Evolutionary conservation across 35 echinoderm and acorn worm species (phyloP).

Genomic region (Strongylocentrotus purpuratus): DNA sequence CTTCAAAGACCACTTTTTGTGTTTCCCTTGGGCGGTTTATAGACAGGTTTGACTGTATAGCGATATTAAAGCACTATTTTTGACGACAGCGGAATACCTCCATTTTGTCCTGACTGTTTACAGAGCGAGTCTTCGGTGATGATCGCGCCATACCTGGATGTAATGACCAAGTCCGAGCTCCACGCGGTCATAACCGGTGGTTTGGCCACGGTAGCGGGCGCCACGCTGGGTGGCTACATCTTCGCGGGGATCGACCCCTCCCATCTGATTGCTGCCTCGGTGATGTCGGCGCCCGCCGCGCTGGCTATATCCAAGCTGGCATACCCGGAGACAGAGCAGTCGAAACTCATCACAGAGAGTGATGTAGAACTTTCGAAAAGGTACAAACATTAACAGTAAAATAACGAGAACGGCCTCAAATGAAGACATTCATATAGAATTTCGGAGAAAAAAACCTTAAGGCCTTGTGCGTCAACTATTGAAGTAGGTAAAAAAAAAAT

Average conservation of each 20-base stretch:
- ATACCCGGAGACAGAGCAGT: slow-evolving; percentile 61
- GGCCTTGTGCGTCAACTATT: too few relatives aligned
- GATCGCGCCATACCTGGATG: slow-evolving; percentile 26
- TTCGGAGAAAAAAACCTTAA: too few relatives aligned
- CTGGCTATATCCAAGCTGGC: slow-evolving; percentile 62
- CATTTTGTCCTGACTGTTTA: not conserved
- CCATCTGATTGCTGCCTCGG: slow-evolving; percentile 62
- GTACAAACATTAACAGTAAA: not conserved
- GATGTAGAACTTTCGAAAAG: slow-evolving; percentile 62
- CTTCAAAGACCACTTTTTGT: too few relatives aligned
- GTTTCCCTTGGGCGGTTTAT: too few relatives aligned
- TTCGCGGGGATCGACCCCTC: slow-evolving; percentile 50
- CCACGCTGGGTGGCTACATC: slow-evolving; percentile 59
- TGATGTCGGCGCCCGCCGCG: slow-evolving; percentile 71
- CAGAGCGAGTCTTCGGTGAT: not conserved
- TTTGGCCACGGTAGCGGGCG: slow-evolving; percentile 62
- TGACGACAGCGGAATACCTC: too few relatives aligned
- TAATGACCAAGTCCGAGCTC: slow-evolving; percentile 60
- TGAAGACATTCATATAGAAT: too few relatives aligned
- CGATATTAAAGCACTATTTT: too few relatives aligned
- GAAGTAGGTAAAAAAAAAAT: too few relatives aligned
- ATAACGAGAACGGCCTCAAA: too few relatives aligned
- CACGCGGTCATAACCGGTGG: slow-evolving; percentile 66
- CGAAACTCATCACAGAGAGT: slow-evolving; percentile 6
- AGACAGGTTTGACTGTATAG: too few relatives aligned